Evolutionary conservation across 2,113 vertebrate genomes (phyloP), one percentile per base, ranked within the genome.

Genomic region (Psittacus erithacus): DNA sequence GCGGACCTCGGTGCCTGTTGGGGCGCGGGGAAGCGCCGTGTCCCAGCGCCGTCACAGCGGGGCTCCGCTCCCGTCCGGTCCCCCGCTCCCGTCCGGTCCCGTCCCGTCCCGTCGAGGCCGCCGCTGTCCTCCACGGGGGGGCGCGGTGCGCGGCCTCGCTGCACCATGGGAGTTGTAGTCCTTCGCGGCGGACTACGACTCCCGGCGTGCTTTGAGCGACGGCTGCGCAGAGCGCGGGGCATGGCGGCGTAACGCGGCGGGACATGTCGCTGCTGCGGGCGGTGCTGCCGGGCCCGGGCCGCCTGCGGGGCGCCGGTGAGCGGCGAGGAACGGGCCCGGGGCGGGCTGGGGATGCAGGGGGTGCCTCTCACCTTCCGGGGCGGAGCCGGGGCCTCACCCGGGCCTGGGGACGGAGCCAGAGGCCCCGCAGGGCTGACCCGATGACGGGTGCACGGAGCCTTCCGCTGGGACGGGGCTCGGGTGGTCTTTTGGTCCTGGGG

Each of bases 261-360:
- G 71, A 17, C 19, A 90, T 82, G 93, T n/a, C 86, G 71, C 59
- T 90, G 60, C 90, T 83, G 82, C 47, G 86, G 67, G 80, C 84
- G 71, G 88, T 63, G 64, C 88, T 83, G 88, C 43, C 39, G 65
- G 88, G 91, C 79, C 85, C 71, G 77, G 86, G 43, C 43, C 73
- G 60, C 23, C 77, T 80, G 39, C n/a, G 78, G 50, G 68, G 49
- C 22, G 52, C 77, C 68, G 97, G 96, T 95, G 93, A 88, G 86
- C 50, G 41, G 31, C 41, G 49, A 49, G 59, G 6, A 29, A 53
- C 52, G 52, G 27, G 50, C 27, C 15, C 50, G 3, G 50, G 50
- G 27, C 50, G 50, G 25, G 25, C 50, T 27, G 50, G 50, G 25
- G 25, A 14, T 27, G 27, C 52, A 28, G 52, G 17, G 28, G 52